Base-by-base conservation (phyloP, 2,113 vertebrate species). In the Nipponia nippon region DNA sequence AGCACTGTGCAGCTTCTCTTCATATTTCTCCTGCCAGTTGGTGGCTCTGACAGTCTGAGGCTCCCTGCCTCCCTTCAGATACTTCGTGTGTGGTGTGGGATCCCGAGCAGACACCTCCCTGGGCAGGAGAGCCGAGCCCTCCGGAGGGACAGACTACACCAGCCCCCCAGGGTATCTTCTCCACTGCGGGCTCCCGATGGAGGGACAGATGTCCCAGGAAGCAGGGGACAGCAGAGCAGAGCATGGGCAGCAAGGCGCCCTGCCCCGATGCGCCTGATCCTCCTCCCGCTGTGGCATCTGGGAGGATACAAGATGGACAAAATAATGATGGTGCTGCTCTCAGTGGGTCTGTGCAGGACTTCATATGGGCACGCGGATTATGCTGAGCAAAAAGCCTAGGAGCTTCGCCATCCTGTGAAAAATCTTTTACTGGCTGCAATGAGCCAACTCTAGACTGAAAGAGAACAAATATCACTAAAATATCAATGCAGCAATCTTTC, bases 11-110 rank as follows among this genome's bases (percentile, higher is more conserved):
- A 19, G 52, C 50, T 58, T 59, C 32, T 26, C 26, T 49, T 40
- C 2, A 0, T 18, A 1, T 26, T 59, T 47, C 13, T 50, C 53
- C 50, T 3, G 7, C 42, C 1, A 5, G 19, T 29, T 19, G 0
- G 10, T 29, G 9, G 2, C 30, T 55, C 46, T 9, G 59, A 23
- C 27, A 7, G 30, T 10, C 20, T 7, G n/a, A 40, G 50, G 30
- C 13, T 71, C 36, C 36, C 49, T 11, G 26, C 10, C 53, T 79
- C 30, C 61, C 9, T 53, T 42, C 30, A 5, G 59, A 36, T 9
- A 14, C 27, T 49, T 16, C 1, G 5, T 9, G 34, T 2, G 0
- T 14, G 15, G 29, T 8, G 32, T 30, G 42, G 27, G 20, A 32
- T 30, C 32, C 73, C 3, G 3, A 44, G 30, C 47, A 34, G 63